phyloP scores from a whole-genome alignment of 2,888 invertebrate genomes.

The Tinea trinotella region DNA sequence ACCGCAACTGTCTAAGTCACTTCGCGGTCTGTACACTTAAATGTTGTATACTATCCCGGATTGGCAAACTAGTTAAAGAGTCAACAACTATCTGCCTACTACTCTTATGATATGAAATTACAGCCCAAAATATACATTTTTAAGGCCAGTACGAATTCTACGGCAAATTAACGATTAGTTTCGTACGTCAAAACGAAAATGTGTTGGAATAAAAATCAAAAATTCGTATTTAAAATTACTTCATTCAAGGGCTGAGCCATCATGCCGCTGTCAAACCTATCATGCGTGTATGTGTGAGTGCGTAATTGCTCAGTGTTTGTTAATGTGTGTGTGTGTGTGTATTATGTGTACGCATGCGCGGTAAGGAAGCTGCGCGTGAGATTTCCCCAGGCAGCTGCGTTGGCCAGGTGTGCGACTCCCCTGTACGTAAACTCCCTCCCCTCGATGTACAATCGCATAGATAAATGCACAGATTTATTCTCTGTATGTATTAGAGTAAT shows the following conservation, averaged over 20 bases:
- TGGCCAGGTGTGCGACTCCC: slow-evolving; percentile 64
- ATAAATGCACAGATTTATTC: not conserved
- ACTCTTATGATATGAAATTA: too few species aligned
- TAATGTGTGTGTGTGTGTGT: not conserved
- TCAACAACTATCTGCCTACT: too few species aligned
- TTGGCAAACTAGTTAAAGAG: too few species aligned
- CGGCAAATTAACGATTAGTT: not conserved
- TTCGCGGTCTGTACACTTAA: too few species aligned
- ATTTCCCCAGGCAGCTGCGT: slow-evolving; percentile 66
- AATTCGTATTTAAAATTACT: slow-evolving; percentile 3
- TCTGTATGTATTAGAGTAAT: too few species aligned
- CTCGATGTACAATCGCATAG: slow-evolving; percentile 35
- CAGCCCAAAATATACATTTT: too few species aligned
- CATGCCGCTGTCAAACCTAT: slow-evolving; percentile 5
- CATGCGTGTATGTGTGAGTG: not conserved
- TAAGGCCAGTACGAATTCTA: too few species aligned
- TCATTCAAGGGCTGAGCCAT: not conserved
- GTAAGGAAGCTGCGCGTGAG: slow-evolving; percentile 70
- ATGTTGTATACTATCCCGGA: too few species aligned
- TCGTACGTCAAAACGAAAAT: slow-evolving; percentile 1
- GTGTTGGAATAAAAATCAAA: not conserved
- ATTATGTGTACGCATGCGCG: slow-evolving; percentile 55
- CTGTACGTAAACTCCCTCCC: slow-evolving; percentile 35
- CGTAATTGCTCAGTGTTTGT: not conserved
- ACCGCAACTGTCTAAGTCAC: too few species aligned